Conservation (phyloP, 2,797 vertebrate genomes). For the Passerculus sandwichensis region DNA sequence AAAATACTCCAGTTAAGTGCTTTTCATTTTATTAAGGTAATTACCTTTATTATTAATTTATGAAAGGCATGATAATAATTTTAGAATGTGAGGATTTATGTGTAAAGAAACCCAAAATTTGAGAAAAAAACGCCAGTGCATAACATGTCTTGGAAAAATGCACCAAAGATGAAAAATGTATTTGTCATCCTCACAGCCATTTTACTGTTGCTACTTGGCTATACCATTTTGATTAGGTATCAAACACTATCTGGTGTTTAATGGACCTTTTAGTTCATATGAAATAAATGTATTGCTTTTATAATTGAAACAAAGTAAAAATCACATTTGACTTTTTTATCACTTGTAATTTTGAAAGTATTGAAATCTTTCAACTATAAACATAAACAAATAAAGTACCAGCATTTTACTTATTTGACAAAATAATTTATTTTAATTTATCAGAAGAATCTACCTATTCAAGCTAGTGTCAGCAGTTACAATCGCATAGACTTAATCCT, state of each 20-base stretch:
- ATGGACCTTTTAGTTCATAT: conserved; percentile 25
- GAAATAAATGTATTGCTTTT: conserved; percentile 24
- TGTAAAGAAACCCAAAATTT: neutral
- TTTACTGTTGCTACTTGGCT: neutral
- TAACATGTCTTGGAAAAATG: neutral
- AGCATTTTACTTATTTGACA: neutral
- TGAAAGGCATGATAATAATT: neutral
- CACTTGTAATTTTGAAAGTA: neutral
- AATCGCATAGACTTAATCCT: neutral
- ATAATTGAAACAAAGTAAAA: conserved; percentile 43
- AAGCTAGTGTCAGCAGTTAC: neutral
- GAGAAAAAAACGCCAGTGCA: neutral
- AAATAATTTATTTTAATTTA: neutral
- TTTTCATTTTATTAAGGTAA: neutral
- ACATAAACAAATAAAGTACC: neutral
- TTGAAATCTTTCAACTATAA: conserved; percentile 1
- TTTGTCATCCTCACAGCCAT: neutral
- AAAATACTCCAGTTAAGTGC: neutral
- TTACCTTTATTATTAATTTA: neutral
- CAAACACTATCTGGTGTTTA: conserved; percentile 22
- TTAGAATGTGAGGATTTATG: neutral
- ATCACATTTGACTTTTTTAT: neutral
- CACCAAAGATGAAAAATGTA: neutral
- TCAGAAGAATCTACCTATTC: neutral
- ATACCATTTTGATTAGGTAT: conserved; percentile 9